These are phyloP conservation scores for Andricus curvator DNA, from an alignment of 2,888 invertebrate species.

Conservation along the genomic window DNA sequence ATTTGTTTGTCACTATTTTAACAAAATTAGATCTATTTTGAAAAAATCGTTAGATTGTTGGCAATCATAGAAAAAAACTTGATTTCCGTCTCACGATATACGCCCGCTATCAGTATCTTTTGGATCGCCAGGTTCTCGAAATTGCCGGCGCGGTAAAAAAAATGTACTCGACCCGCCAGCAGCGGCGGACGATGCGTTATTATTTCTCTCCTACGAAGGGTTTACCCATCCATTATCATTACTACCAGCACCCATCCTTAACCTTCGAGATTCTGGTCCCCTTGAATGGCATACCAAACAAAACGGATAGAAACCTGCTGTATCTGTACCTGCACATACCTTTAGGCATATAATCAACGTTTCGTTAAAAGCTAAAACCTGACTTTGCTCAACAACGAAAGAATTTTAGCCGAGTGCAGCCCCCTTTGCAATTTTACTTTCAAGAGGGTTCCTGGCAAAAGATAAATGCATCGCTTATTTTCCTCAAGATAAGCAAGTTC, in stretches of 20 bases:
- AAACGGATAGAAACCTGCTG: constrained; percentile 26
- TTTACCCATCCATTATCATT: constrained; percentile 61
- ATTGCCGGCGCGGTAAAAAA: constrained; percentile 21
- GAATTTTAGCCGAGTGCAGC: constrained; percentile 1
- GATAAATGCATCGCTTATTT: neutral
- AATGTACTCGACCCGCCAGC: constrained; percentile 43
- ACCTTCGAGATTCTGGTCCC: constrained; percentile 15
- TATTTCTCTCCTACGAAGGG: constrained; percentile 58
- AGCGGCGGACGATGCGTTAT: constrained; percentile 54
- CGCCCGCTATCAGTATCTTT: constrained; percentile 37
- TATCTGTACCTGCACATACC: neutral
- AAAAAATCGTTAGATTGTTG: neutral
- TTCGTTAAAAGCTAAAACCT: neutral
- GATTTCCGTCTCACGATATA: constrained; percentile 12
- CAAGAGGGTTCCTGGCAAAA: constrained; percentile 1
- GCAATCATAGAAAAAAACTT: constrained; percentile 1
- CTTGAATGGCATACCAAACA: constrained; percentile 35
- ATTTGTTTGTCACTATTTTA: too few species aligned
- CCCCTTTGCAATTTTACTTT: constrained; percentile 1
- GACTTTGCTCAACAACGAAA: neutral
- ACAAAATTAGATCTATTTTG: neutral
- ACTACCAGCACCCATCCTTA: constrained; percentile 48
- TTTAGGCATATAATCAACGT: constrained; percentile 24
- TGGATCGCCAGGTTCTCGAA: constrained; percentile 10
- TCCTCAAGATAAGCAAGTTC: neutral